Conservation (phyloP, 23 tunicate species). For the Styela clava region DNA sequence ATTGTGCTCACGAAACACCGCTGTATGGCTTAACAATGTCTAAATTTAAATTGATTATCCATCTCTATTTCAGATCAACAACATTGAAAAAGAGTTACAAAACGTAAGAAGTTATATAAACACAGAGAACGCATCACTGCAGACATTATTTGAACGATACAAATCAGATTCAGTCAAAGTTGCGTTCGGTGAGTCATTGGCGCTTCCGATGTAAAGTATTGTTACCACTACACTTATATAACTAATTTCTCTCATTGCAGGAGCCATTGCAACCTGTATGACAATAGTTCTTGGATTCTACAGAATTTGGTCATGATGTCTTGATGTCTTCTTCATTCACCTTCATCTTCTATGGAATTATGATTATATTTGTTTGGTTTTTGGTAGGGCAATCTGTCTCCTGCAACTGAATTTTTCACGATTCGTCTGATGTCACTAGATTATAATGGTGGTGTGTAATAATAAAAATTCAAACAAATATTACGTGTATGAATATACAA, state of each 20-base stretch:
- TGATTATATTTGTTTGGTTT: neutral
- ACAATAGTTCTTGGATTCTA: slow-evolving; percentile 24
- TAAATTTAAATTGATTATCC: no score
- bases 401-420: neutral
- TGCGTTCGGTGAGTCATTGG: slow-evolving; percentile 21
- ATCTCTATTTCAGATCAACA: slow-evolving; percentile 7
- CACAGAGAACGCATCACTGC: slow-evolving; percentile 32
- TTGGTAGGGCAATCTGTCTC: slow-evolving; percentile 17
- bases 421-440: slow-evolving; percentile 14
- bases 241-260: slow-evolving; percentile 3
- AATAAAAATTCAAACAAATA: neutral
- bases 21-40: no score
- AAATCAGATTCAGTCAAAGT: slow-evolving; percentile 23
- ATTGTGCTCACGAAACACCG: no score
- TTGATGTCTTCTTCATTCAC: neutral
- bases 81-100: slow-evolving; percentile 21
- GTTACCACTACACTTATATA: neutral
- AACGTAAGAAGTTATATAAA: slow-evolving; percentile 26
- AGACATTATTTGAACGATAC: slow-evolving; percentile 30
- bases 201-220: neutral
- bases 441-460: neutral
- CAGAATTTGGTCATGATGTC: slow-evolving; percentile 19
- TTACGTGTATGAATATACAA: no score
- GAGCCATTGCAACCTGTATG: slow-evolving; percentile 31
- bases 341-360: neutral